A percentile compares a stretch with the other conserved stretches of the same genome.
These are phyloP conservation scores for Ctenopoma multispine DNA, from an alignment of 2,797 vertebrate genomes.

Conservation along the genomic window DNA sequence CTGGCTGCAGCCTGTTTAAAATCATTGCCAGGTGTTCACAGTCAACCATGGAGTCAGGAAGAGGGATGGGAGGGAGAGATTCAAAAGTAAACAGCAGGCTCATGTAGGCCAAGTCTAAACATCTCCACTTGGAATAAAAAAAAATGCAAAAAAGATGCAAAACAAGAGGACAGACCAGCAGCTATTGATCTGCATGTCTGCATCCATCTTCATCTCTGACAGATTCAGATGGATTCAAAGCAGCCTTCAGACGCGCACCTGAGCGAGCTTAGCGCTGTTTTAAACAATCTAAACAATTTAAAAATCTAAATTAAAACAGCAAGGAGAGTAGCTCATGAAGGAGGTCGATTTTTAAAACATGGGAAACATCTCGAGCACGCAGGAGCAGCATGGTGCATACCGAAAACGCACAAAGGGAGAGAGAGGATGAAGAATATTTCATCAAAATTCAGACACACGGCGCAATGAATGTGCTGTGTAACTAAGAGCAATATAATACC, in stretches of 20 bases:
- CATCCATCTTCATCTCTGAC: constrained; percentile 41
- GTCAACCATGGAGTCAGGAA: constrained; percentile 66
- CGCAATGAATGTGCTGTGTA: fast-evolving
- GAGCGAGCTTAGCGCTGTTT: constrained; percentile 49
- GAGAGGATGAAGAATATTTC: neutral
- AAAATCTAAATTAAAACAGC: constrained; percentile 25
- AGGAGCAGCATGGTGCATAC: neutral
- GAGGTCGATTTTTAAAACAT: constrained; percentile 52
- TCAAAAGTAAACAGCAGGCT: constrained; percentile 77
- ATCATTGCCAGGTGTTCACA: constrained; percentile 87
- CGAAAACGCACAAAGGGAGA: constrained; percentile 5
- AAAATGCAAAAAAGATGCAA: constrained; percentile 37
- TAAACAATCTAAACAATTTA: neutral
- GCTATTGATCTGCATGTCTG: constrained; percentile 52
- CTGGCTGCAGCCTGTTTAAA: constrained; percentile 78
- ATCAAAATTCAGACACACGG: neutral
- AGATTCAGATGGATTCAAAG: constrained; percentile 38
- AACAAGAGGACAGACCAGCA: constrained; percentile 31
- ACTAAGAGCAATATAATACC: neutral
- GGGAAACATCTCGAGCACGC: constrained; percentile 28
- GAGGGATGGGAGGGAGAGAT: constrained; percentile 63
- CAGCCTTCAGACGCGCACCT: constrained; percentile 31
- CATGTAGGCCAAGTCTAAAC: constrained; percentile 40
- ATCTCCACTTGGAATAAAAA: constrained; percentile 39
- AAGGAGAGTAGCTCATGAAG: constrained; percentile 60